These are phyloP conservation scores for Malurus alboscapulatus DNA, from an alignment of 2,113 vertebrate genomes.

Conservation along the genomic window DNA sequence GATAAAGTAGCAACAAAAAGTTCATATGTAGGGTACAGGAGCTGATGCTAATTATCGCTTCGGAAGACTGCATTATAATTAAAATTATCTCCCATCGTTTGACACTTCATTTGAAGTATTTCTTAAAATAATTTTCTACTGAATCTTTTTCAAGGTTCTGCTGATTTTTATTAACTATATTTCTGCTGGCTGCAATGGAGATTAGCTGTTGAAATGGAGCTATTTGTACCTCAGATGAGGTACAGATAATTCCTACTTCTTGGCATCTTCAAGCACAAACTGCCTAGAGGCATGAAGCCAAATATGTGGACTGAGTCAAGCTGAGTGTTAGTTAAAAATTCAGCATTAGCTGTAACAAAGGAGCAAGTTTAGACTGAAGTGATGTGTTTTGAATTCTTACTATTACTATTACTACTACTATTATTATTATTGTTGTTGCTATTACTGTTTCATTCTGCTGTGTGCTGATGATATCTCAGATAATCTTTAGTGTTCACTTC, in stretches of 20 bases:
- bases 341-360: not conserved
- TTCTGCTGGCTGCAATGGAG: not conserved
- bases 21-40: not conserved
- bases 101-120: not conserved
- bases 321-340: not conserved
- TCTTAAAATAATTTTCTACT: conserved; percentile 13
- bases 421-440: not conserved
- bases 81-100: not conserved
- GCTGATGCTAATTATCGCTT: not conserved
- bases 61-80: not conserved
- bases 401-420: not conserved
- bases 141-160: not conserved
- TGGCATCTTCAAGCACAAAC: not conserved
- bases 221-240: not conserved
- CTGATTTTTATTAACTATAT: not conserved
- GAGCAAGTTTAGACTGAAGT: not conserved
- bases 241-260: not conserved
- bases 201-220: not conserved
- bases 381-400: not conserved
- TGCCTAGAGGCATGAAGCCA: not conserved
- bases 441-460: not conserved
- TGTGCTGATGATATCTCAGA: not conserved
- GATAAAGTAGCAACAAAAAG: not conserved
- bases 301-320: not conserved
- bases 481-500: not conserved